Evolutionary conservation across 2,113 vertebrate species (phyloP).

Genomic region (Chaetorhynchus papuensis): DNA sequence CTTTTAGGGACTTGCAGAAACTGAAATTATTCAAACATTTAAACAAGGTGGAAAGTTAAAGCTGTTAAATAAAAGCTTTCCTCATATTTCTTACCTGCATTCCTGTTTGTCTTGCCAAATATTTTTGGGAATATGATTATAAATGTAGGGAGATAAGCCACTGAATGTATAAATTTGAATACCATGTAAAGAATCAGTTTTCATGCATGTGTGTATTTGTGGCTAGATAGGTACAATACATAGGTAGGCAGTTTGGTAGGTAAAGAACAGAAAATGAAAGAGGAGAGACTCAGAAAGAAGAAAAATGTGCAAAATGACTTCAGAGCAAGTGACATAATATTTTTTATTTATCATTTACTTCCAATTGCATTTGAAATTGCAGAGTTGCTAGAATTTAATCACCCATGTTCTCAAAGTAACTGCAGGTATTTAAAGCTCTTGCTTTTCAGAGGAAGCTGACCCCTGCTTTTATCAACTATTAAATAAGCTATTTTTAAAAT

Average conservation of each 20-base stretch:
- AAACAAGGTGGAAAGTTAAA: not conserved
- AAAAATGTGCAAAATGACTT: conserved; percentile 19
- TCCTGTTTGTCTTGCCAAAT: not conserved
- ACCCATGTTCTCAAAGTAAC: conserved; percentile 55
- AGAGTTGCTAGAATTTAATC: conserved; percentile 60
- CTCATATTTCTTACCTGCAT: not conserved
- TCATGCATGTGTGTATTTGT: not conserved
- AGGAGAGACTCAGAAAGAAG: not conserved
- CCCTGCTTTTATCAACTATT: conserved; percentile 60
- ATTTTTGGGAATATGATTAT: not conserved
- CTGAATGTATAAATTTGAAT: not conserved
- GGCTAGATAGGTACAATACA: not conserved
- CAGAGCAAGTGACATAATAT: conserved; percentile 7
- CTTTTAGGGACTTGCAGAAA: not conserved
- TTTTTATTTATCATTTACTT: conserved; percentile 54
- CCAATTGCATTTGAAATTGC: conserved; percentile 56
- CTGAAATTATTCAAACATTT: not conserved
- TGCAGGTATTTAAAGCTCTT: conserved; percentile 51
- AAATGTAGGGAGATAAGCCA: not conserved
- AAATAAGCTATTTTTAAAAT: conserved; percentile 54
- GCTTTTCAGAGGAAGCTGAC: conserved; percentile 45
- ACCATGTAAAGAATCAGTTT: not conserved
- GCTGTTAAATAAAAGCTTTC: not conserved
- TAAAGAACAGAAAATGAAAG: conserved; percentile 23
- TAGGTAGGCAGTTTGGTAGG: not conserved